These are phyloP conservation scores for Atractosteus spatula DNA, from an alignment of 2,113 vertebrate genomes.

Conservation along the genomic window DNA sequence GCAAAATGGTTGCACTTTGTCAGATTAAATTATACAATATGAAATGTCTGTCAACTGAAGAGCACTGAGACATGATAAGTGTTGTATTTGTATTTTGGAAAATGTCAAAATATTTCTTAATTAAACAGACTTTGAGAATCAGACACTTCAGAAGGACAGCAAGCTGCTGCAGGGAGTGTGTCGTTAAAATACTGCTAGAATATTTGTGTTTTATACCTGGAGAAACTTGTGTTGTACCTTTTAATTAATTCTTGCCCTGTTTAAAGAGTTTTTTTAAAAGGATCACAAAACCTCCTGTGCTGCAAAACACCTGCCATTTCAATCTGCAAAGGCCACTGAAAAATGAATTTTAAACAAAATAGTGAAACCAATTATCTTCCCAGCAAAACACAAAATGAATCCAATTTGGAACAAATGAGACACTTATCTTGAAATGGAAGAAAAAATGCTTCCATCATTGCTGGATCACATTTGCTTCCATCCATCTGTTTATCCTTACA, in stretches of 20 bases:
- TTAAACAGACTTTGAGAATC: neutral
- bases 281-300: neutral
- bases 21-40: too few species aligned
- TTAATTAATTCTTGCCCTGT: constrained; percentile 6
- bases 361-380: constrained; percentile 18
- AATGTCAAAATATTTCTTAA: neutral
- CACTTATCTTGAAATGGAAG: neutral
- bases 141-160: neutral
- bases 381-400: constrained; percentile 9
- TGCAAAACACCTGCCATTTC: constrained; percentile 5
- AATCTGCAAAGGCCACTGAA: constrained; percentile 5
- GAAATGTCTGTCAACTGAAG: neutral
- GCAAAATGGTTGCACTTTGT: too few species aligned
- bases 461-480: neutral
- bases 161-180: neutral
- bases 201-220: neutral
- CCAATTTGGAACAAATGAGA: constrained; percentile 14
- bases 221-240: neutral
- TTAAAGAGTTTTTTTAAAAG: neutral
- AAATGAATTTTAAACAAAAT: constrained; percentile 12
- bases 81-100: neutral
- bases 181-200: too few species aligned
- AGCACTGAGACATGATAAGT: neutral
- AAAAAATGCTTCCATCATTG: neutral
- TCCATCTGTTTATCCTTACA: constrained; percentile 16